Evolutionary conservation across 2,888 invertebrate genomes (phyloP), one percentile per base, ranked within the genome.

Genomic region (Papilio elwesi): DNA sequence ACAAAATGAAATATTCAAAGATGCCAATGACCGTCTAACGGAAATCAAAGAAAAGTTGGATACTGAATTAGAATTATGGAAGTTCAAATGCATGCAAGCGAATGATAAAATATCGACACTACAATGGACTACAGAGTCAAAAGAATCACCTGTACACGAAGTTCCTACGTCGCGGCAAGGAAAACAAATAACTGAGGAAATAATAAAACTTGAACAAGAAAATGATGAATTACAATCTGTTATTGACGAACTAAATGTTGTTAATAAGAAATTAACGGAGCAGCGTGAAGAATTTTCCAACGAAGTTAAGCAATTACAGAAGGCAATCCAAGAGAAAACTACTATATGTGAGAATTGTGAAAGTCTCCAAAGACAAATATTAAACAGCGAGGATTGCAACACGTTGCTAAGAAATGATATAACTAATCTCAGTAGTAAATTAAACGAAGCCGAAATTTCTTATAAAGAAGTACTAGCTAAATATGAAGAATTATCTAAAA

Each of bases 21-120:
- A 95, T 48, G 96, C 97, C 1, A 97, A 97, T 84, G 97, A 97
- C 67, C 94, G 96, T 75, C 94, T 97, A 83, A 90, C 95, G 1
- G 97, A 98, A 82, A 95, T 96, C 88, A 98, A 97, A 87, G 97
- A 97, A 83, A 96, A 96, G 76, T 95, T 97, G 86, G 97, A 97
- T 79, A 95, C 95, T 83, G 97, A 97, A 83, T 91, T 97, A 26
- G 95, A 96, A 76, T 93, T 96, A 81, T 96, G 96, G 93, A 96
- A 96, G 82, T 95, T 95, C 73, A 95, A 96, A 82, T 96, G 96
- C 78, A 95, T 96, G 78, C 96, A 97, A 81, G 90, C 97, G 1
- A 95, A 94, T 78, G 94, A 95, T 69, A 96, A 97, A 87, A 83
- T 97, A 10, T 94, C 89, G 6, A 81, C 88, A 1, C 76, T 91